Base-by-base conservation (phyloP, 2,113 vertebrate genomes). In the Stercorarius parasiticus region DNA sequence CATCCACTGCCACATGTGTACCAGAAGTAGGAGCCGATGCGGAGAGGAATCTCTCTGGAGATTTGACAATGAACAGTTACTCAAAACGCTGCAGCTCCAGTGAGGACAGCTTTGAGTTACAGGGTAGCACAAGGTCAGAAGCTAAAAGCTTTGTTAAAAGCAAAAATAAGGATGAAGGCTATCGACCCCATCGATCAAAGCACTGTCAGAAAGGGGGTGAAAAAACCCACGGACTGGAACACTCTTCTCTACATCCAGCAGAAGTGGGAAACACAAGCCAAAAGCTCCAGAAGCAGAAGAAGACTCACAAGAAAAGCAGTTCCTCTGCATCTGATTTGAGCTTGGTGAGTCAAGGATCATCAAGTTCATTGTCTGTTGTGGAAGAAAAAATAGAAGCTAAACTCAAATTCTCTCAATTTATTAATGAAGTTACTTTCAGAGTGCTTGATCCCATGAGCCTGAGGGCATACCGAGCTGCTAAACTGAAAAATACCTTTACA, bases 391-490 rank as follows among this genome's bases (percentile, higher is more conserved):
- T 97, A 38, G 97, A 99, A 62, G 97, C 98, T 95, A 99, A 98
- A 90, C 98, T 98, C 36, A 99, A 98, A 93, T 99, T 99, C 95
- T 99, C 99, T 34, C 98, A 99, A 89, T 99, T 99, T 97, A 97
- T 99, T 64, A 99, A 99, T 88, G 99, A 99, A 93, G 98, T 99
- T 79, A 98, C 98, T 2, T 95, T 97, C 92, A 98, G 98, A 72
- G 99, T 99, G 49, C 96, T 99, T 66, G 98, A 99, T 95, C 98
- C 98, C 3, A 94, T 94, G 30, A 97, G 96, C 56, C 90, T 98
- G 69, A 97, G 97, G 67, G 97, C 98, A 65, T 98, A 98, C 94
- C 74, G 97, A 55, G 96, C 91, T 3, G 77, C 92, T 61, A 97
- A 96, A 91, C 83, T 92, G 93, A 97, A 97, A 89, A 95, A 93